phyloP scores from a whole-genome alignment of 1,140 invertebrate species.

The Riptortus pedestris region DNA sequence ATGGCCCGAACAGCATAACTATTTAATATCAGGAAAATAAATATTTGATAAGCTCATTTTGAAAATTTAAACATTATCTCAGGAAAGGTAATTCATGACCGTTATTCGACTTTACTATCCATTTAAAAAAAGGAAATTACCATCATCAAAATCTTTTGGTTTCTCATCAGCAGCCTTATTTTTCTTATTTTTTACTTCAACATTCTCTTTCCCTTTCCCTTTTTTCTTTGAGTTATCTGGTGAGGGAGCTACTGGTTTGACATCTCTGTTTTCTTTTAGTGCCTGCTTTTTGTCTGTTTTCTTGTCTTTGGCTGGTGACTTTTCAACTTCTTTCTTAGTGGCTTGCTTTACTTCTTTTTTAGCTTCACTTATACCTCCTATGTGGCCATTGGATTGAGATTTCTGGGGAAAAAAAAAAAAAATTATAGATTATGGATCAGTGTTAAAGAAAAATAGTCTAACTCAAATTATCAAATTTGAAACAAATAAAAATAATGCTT shows the following conservation, averaged over 20 bases:
- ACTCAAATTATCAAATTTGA: too few relatives aligned
- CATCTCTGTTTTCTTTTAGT: conserved; percentile 34
- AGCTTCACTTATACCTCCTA: conserved; percentile 33
- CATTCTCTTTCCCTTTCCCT: conserved; percentile 36
- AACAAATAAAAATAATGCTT: too few relatives aligned
- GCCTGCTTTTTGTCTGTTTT: conserved; percentile 27
- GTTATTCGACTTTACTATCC: too few relatives aligned
- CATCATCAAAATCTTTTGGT: conserved; percentile 60
- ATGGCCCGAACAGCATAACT: too few relatives aligned
- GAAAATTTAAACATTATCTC: too few relatives aligned
- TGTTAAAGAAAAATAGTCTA: not conserved
- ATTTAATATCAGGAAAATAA: too few relatives aligned
- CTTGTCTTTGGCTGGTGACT: conserved; percentile 33
- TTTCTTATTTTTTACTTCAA: conserved; percentile 39
- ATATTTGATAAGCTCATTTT: too few relatives aligned
- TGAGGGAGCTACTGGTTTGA: conserved; percentile 32
- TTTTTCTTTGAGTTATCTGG: conserved; percentile 40
- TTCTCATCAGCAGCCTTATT: conserved; percentile 48
- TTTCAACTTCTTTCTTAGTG: conserved; percentile 36
- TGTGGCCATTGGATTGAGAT: conserved; percentile 42
- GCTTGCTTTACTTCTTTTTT: conserved; percentile 27
- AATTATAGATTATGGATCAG: too few relatives aligned
- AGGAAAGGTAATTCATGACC: too few relatives aligned
- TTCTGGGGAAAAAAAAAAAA: conserved; percentile 36
- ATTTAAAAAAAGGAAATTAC: conserved; percentile 34